Base-by-base conservation (phyloP, 2,888 invertebrate genomes). In the Parnassius glacialis region DNA sequence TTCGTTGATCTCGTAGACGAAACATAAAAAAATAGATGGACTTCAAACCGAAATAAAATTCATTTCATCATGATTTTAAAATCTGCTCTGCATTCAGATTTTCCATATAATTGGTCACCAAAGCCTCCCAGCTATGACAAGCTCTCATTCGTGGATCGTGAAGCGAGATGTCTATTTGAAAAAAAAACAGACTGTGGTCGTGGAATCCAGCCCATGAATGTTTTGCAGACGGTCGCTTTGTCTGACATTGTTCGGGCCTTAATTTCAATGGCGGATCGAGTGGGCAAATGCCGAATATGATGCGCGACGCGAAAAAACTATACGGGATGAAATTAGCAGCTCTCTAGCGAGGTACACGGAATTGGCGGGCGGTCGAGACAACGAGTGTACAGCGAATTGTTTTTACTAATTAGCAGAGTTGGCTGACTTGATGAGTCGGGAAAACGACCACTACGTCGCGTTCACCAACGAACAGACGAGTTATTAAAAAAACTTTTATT, bases 181-280 rank as follows among this genome's bases (percentile, higher is more conserved):
- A 91, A 48, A 48, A 91, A 90, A 90, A 87, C 84, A 79, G 76
- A 81, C 85, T 80, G 79, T 73, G 81, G 81, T 78, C 80, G 79
- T 79, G 90, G 91, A 90, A 91, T 90, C 88, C 88, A 85, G 90
- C 83, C 78, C 80, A 74, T 74, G 82, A 78, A 89, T 90, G 91
- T 90, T 90, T 91, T 90, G 90, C 83, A 73, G 90, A 90, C 91
- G 91, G 90, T 74, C 83, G 91, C 91, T 91, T 92, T 92, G 90
- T 90, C 87, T 76, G 89, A 90, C 91, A 92, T 92, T 91, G 91
- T 90, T 89, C 86, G 80, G 79, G 83, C 90, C 87, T 90, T 90
- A 91, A 91, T 91, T 90, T 90, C 90, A 87, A 88, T 84, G 89
- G 88, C 80, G 85, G 78, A 87, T 87, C 89, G 87, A 86, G 87